Base-by-base conservation (phyloP, 2,797 vertebrate genomes). In the Liparis tanakae region DNA sequence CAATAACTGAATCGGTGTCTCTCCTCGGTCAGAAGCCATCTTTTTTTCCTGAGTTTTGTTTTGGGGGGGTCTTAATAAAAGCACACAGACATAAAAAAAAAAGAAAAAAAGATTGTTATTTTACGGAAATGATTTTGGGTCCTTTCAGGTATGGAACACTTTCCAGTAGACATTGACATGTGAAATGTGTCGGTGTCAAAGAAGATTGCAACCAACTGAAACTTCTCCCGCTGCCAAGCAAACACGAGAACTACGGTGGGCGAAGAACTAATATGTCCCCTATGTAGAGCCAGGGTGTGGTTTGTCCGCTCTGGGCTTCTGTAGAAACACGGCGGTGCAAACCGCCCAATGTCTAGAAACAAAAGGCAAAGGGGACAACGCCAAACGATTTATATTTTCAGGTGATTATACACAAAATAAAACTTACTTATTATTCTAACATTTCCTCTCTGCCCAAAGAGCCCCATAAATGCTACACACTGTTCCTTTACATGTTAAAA, bases 1-100 rank as follows among this genome's bases (percentile, higher is more conserved):
- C 25, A 64, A 89, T 85, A 89, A 83, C 74, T 78, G 75, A 76
- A 80, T 87, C 68, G 46, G 60, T 15, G 10, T 76, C 64, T 82
- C 70, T 56, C 46, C 60, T 85, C 65, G 48, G 60, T 56, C 5
- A 10, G 78, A 59, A 25, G 36, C 22, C 39, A 22, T 81, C 67
- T 30, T 83, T 22, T 54, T 65, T 65, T 60, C 53, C 3, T n/a
- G 7, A 55, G 25, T 79, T 78, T 84, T 86, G 80, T 81, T 81
- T 30, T 1, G 25, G 25, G 25, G 25, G 25, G 25, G 53, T 72
- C n/a, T 37, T 37, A 64, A 46, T 64, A 74, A 67, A 55, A 72
- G 41, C 25, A 25, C 58, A 41, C 18, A 10, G 55, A 20, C 36
- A 22, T 41, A 53, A 56, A 12, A 41, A 70, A 61, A 67, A 39